Base-by-base conservation (phyloP, 2,113 vertebrate genomes). In the Sprattus sprattus region DNA sequence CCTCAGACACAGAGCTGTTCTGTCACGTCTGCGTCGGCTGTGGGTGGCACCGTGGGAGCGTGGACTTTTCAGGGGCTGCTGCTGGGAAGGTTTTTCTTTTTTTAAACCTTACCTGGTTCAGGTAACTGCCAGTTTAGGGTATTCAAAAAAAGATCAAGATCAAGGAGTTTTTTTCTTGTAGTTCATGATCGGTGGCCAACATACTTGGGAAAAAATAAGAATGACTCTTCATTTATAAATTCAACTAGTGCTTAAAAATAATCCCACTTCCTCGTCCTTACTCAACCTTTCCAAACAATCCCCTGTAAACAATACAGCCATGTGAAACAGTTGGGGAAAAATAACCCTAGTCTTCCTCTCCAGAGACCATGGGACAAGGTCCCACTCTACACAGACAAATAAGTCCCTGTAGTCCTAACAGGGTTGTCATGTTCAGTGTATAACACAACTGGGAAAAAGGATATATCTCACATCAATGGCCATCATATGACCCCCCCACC, bases 1-100 rank as follows among this genome's bases (percentile, higher is more conserved):
- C 60, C 85, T 88, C 80, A 85, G 44, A 78, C 71, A 78, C 71
- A 78, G 71, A 78, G 71, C 71, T 78, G 71, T 39, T 78, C 28
- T 39, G 71, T 78, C 71, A 39, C 71, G 71, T 78, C 71, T 78
- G 11, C 2, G 28, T 32, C 28, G 32, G 32, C 25, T 78, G 71
- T 78, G 71, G 25, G 71, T 18, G 32, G 71, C 71, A 16, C 44
- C 28, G 71, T 78, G 71, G 71, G 71, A 78, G 25, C 39, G 28
- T 39, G 71, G 71, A 15, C 71, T 78, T 39, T 78, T 13, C 28
- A 39, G 28, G 32, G 28, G 20, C 22, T 20, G 54, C 54, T 6
- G 18, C 11, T 52, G 50, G 50, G 50, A 52, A 52, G 6, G 0
- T 54, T 32, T 15, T 75, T 75, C 4, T 39, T 39, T 75, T 39